Base-by-base conservation (phyloP, 2,888 invertebrate genomes). In the Volucella bombylans region DNA sequence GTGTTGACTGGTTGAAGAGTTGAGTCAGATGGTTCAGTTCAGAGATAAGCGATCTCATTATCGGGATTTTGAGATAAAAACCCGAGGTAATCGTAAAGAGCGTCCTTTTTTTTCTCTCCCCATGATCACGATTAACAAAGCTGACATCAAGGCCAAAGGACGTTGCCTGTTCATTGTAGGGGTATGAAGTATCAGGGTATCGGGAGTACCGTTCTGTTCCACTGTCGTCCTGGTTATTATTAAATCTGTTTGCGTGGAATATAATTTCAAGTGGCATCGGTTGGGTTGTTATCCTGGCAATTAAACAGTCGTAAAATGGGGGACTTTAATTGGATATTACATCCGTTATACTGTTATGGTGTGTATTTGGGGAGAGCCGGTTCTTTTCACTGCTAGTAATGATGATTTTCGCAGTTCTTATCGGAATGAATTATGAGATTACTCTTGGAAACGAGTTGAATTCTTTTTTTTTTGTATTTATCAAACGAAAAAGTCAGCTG, bases 291-390 rank as follows among this genome's bases (percentile, higher is more conserved):
- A 85, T 85, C 85, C 85, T 82, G 69, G 86, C 86, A 86, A 86
- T 86, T 86, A 86, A 86, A 85, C 85, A 81, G 81, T 85, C 85
- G 81, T 85, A 77, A 85, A 81, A 81, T 73, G 81, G 76, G 85
- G 85, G 81, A 81, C 62, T 85, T 85, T 85, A 85, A 85, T 85
- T 85, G 82, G 82, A 82, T 86, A 86, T 82, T 77, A 86, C 82
- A 82, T 78, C 86, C 85, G 76, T 68, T 76, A 76, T 67, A 72
- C 80, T 62, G 50, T 55, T 31, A 45, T 50, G 39, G 50, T 11
- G 38, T 45, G n/a, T n/a, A 14, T 12, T 31, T 12, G 14, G n/a
- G 54, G 14, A 41, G 52, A 14, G 61, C 62, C 57, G 49, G 12
- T 61, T 54, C 61, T 39, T 55, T 64, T 38, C 15, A n/a, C 72